Evolutionary conservation across 2,797 vertebrate genomes (phyloP).

Genomic region (Coilia nasus): DNA sequence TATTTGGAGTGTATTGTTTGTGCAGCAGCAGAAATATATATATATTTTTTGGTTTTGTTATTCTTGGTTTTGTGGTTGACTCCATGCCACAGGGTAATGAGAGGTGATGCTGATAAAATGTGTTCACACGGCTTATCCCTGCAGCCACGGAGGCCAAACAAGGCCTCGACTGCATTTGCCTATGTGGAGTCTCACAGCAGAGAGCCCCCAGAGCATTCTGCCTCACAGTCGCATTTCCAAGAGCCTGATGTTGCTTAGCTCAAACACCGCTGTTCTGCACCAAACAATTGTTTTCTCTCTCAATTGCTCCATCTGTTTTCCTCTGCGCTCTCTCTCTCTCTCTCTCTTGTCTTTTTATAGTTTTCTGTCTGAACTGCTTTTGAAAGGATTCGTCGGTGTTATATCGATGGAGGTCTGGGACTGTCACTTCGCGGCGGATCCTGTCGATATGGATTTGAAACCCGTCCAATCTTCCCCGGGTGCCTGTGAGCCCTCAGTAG

Average conservation of each 20-base stretch:
- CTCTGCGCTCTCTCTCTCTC: not conserved
- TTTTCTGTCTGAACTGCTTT: constrained; percentile 21
- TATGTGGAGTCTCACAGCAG: not conserved
- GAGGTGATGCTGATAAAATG: constrained; percentile 9
- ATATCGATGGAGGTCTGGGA: constrained; percentile 23
- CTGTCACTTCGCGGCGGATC: constrained; percentile 14
- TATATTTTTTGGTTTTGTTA: constrained; percentile 29
- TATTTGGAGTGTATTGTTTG: constrained; percentile 39
- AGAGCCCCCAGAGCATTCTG: not conserved
- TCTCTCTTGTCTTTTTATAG: not conserved
- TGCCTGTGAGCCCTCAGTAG: not conserved
- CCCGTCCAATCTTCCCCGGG: not conserved
- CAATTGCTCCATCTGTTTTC: constrained; percentile 7
- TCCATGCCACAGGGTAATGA: not conserved
- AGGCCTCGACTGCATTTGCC: not conserved
- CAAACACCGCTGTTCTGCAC: not conserved
- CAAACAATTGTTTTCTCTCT: constrained; percentile 5
- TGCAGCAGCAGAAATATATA: constrained; percentile 39
- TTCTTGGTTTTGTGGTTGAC: not conserved
- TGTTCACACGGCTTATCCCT: not conserved
- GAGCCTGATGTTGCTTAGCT: not conserved
- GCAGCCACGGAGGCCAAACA: not conserved
- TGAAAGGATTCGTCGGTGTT: constrained; percentile 23
- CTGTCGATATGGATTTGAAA: constrained; percentile 23
- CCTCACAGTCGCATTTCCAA: not conserved